phyloP scores from a whole-genome alignment of 2,797 vertebrate genomes.

The Chromobotia macracanthus region DNA sequence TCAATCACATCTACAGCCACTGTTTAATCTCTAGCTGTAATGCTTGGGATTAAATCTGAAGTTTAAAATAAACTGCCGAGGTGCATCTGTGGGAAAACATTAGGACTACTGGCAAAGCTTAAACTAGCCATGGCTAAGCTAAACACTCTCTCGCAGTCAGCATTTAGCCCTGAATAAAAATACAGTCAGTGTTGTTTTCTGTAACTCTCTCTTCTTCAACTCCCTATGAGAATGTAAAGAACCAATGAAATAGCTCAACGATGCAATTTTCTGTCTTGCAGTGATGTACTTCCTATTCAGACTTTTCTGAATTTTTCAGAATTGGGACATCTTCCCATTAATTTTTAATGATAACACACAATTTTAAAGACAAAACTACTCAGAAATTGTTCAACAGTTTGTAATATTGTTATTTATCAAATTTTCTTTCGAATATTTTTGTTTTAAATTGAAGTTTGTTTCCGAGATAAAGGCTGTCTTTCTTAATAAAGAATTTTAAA shows the following conservation, averaged over 20 bases:
- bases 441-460: too few relatives aligned
- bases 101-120: not conserved
- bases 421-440: too few relatives aligned
- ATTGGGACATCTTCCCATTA: too few relatives aligned
- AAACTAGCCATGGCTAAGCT: not conserved
- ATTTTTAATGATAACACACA: too few relatives aligned
- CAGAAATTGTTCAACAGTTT: too few relatives aligned
- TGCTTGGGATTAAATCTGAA: slow-evolving; percentile 38
- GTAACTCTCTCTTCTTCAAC: not conserved
- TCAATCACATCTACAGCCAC: slow-evolving; percentile 20
- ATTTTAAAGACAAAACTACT: too few relatives aligned
- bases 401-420: too few relatives aligned
- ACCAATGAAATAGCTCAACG: not conserved
- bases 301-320: too few relatives aligned
- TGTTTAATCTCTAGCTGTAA: slow-evolving; percentile 41
- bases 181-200: slow-evolving; percentile 9
- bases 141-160: slow-evolving; percentile 24
- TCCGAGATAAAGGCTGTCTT: too few relatives aligned
- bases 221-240: slow-evolving; percentile 1
- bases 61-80: slow-evolving; percentile 37
- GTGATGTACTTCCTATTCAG: not conserved
- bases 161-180: slow-evolving; percentile 34
- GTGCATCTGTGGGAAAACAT: not conserved
- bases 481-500: too few relatives aligned
- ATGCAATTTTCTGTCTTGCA: not conserved